Conservation (phyloP, 2,113 vertebrate species). For the Protomyctophum bolini region DNA sequence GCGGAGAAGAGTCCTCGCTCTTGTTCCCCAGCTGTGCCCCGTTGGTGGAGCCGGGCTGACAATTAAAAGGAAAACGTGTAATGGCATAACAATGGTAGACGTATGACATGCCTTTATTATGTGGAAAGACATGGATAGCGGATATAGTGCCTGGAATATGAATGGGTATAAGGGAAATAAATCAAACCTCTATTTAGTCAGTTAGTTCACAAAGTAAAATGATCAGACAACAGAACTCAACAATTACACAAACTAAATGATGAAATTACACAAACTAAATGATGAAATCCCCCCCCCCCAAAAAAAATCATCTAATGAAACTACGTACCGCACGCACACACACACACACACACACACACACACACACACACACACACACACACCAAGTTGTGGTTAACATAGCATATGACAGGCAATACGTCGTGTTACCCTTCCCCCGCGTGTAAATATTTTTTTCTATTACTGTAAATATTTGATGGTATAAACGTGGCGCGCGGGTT, state of each 20-base stretch:
- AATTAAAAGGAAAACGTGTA: background rate
- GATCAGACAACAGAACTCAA: too few relatives aligned
- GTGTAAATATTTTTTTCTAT: slow-evolving; percentile 16
- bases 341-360: slow-evolving; percentile 14
- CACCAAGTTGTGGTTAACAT: slow-evolving; percentile 23
- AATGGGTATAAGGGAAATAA: too few relatives aligned
- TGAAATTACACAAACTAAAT: too few relatives aligned
- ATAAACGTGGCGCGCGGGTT: slow-evolving; percentile 11
- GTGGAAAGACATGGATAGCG: background rate
- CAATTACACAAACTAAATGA: too few relatives aligned
- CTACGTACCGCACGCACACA: too few relatives aligned
- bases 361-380: slow-evolving; percentile 6
- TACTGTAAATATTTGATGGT: slow-evolving; percentile 41
- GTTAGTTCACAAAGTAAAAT: too few relatives aligned
- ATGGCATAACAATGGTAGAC: background rate
- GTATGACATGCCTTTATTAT: background rate
- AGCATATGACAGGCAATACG: slow-evolving; percentile 29
- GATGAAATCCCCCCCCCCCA: too few relatives aligned
- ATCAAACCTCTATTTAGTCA: too few relatives aligned
- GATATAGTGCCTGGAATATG: background rate
- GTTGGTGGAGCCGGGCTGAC: slow-evolving; percentile 32
- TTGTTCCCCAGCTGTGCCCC: slow-evolving; percentile 40
- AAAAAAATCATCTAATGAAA: too few relatives aligned
- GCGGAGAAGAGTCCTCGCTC: slow-evolving; percentile 9
- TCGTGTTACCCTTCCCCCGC: background rate